Base-by-base conservation (phyloP, 2,888 invertebrate genomes). In the Hirtodrosophila confusa region DNA sequence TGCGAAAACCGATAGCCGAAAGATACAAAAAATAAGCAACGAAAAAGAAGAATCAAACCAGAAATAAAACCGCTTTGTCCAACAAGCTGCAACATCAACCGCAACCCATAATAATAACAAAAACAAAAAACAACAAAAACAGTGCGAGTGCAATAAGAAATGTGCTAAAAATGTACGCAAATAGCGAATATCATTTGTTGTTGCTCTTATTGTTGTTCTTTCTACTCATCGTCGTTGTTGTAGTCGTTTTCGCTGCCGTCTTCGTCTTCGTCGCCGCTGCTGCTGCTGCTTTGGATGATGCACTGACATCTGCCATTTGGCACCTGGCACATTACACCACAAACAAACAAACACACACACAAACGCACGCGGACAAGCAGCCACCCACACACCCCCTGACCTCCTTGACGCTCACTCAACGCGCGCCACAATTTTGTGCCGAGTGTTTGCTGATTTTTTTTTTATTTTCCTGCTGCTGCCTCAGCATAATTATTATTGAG, bases 91-190 rank as follows among this genome's bases (percentile, higher is more conserved):
- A 53, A 12, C 40, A 53, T 9, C 10, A 39, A 24, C 4, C 35
- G 27, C 7, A 43, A 35, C 17, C 24, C 48, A 47, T 44, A 66
- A 37, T 23, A 57, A 23, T 7, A 55, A 39, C 17, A 35, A 47
- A 23, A 60, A 61, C 44, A 36, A 41, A n/a, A 17, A 17, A 47
- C 27, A 60, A 61, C 44, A 36, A 41, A n/a, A 48, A 50, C 40
- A 55, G 51, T 45, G 40, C 47, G 71, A 86, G 80, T 83, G 80
- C 78, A 78, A 67, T 61, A 45, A 56, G 58, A 87, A 79, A 79
- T 79, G 88, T 82, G 82, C 86, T 82, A 87, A 87, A 87, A 88
- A 86, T 82, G 77, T 87, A 79, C 86, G 84, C 73, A 69, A 77
- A 77, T 69, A 75, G 68, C 63, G 49, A 82, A 58, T 48, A 72